phyloP scores from a whole-genome alignment of 2,113 vertebrate species.

The Megaptera novaeangliae region DNA sequence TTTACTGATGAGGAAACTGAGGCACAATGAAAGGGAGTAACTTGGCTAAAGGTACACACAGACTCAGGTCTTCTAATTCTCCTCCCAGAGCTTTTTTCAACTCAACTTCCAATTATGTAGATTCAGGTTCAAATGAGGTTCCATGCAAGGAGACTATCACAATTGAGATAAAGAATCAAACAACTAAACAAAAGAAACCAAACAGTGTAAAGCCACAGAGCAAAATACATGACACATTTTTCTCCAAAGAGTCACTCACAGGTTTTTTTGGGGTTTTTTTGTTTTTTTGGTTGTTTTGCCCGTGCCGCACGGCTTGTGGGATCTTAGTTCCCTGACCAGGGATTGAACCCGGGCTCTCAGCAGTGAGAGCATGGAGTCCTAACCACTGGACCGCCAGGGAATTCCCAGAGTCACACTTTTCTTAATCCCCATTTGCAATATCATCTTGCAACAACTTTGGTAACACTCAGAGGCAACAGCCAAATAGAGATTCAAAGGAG shows the following conservation, averaged over 20 bases:
- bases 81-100: background rate
- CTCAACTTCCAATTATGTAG: background rate
- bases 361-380: background rate
- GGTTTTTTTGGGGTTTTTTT: background rate
- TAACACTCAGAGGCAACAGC: background rate
- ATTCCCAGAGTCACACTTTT: background rate
- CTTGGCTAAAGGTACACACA: background rate
- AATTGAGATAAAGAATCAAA: background rate
- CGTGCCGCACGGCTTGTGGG: background rate
- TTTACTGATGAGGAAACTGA: background rate
- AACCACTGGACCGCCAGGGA: background rate
- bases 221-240: background rate
- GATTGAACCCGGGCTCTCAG: background rate
- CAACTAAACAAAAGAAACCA: background rate
- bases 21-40: background rate
- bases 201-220: slow-evolving; percentile 31
- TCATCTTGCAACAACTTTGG: slow-evolving; percentile 16
- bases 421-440: background rate
- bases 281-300: no score
- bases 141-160: background rate
- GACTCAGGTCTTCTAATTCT: background rate
- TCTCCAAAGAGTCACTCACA: background rate
- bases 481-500: slow-evolving; percentile 18
- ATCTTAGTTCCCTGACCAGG: background rate
- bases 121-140: slow-evolving; percentile 4